Evolutionary conservation across 2,113 vertebrate species (phyloP), one percentile per base, ranked within the genome.

Genomic region (Arenaria interpres): DNA sequence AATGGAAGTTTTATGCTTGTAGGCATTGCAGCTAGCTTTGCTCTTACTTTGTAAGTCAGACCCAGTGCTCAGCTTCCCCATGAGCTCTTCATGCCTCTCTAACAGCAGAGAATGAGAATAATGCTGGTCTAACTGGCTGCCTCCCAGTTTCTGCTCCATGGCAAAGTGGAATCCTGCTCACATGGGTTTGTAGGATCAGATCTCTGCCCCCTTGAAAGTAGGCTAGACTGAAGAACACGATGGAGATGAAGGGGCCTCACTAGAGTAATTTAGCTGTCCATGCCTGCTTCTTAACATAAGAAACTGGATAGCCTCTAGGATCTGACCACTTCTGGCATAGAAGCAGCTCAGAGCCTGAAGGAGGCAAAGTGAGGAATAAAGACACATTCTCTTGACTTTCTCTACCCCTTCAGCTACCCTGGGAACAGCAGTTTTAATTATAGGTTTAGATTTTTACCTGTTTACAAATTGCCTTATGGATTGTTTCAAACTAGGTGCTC

Each of bases 11-110:
- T 75, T 81, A 8, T 67, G 51, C 57, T 76, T 87, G 76, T 37
- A 93, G 95, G 89, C 45, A 37, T 35, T 91, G 80, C 24, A 85
- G 39, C 28, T 89, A 89, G 57, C 25, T 63, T 84, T 81, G 51
- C 51, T 86, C 50, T 69, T 53, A 56, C 60, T 75, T 89, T 96
- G n/a, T 77, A 96, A 80, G n/a, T 87, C 93, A 92, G 69, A 72
- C 22, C 10, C 41, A 48, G 57, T 17, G 28, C 53, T 62, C 66
- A 78, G 45, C 39, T 90, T 87, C 20, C 37, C 73, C 57, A 17
- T 46, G 56, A 85, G 28, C 56, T 51, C 69, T 80, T 90, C 82
- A 60, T 90, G 57, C 18, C 63, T 79, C 56, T 85, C 63, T 88
- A 77, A 71, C 37, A 90, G 68, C 30, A 37, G 30, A 22, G 6